These are phyloP conservation scores for Diaphora mendica DNA, from an alignment of 2,888 invertebrate species.

Conservation along the genomic window DNA sequence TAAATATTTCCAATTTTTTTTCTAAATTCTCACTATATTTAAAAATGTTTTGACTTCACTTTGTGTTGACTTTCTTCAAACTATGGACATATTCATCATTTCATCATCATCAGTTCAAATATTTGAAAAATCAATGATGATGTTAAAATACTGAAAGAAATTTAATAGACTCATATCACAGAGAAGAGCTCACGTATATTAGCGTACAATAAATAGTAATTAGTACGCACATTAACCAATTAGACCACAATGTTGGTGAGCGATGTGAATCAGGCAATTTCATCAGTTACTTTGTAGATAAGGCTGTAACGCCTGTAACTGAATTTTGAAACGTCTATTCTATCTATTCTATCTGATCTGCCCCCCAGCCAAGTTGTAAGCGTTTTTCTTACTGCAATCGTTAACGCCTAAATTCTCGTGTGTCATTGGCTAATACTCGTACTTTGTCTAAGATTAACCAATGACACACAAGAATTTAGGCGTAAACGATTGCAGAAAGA, in stretches of 20 bases:
- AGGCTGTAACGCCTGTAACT: too few species aligned
- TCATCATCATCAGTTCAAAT: not conserved
- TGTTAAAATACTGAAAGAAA: not conserved
- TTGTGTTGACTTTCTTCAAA: not conserved
- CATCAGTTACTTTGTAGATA: constrained; percentile 3
- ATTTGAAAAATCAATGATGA: not conserved
- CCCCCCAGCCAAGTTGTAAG: too few species aligned
- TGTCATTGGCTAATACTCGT: too few species aligned
- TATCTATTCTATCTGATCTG: too few species aligned
- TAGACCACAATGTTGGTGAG: not conserved
- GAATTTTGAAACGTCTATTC: not conserved
- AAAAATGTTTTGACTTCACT: not conserved
- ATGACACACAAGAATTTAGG: too few species aligned
- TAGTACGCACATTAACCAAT: constrained; percentile 5
- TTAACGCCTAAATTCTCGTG: too few species aligned
- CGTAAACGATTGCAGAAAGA: too few species aligned
- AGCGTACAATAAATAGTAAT: constrained; percentile 4
- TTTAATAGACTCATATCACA: not conserved
- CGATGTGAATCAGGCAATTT: not conserved
- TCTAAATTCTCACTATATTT: too few species aligned
- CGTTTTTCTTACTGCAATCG: too few species aligned
- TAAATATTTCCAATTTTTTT: too few species aligned
- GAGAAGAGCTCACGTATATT: too few species aligned
- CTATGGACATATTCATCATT: not conserved
- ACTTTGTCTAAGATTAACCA: too few species aligned